These are phyloP conservation scores for Salvelinus fontinalis DNA, from an alignment of 2,113 vertebrate genomes.

Conservation along the genomic window DNA sequence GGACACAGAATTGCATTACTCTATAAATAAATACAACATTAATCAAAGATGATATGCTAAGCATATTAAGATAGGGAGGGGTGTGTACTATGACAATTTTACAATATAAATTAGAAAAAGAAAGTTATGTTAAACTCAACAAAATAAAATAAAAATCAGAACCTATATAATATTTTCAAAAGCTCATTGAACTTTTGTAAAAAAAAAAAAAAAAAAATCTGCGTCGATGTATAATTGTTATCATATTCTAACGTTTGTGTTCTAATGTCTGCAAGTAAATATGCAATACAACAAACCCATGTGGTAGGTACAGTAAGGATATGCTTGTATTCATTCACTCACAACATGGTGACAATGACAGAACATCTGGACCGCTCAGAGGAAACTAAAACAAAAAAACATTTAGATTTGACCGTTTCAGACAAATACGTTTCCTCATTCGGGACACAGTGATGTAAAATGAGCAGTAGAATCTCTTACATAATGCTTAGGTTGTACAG, in stretches of 20 bases:
- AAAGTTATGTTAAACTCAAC: neutral
- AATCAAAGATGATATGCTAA: constrained; percentile 39
- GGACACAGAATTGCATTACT: constrained; percentile 41
- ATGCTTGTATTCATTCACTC: neutral
- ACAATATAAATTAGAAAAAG: constrained; percentile 42
- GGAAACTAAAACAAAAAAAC: neutral
- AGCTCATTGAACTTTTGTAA: constrained; percentile 54
- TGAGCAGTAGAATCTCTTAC: neutral
- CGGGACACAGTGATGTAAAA: neutral
- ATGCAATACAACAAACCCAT: constrained; percentile 9
- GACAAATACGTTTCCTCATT: neutral
- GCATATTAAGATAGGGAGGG: constrained; percentile 19
- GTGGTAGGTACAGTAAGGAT: neutral
- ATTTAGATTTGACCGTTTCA: neutral
- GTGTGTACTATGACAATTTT: constrained; percentile 13
- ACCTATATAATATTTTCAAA: constrained; percentile 57
- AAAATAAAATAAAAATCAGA: neutral
- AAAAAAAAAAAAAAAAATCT: constrained; percentile 4
- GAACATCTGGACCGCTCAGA: neutral
- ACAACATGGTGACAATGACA: neutral
- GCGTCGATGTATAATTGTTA: constrained; percentile 58
- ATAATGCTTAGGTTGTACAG: neutral
- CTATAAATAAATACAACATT: constrained; percentile 58
- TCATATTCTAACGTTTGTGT: constrained; percentile 36
- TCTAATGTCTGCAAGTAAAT: constrained; percentile 36